These are phyloP conservation scores for Aphelenchoides fujianensis DNA, from an alignment of 1,140 invertebrate genomes.

Conservation along the genomic window DNA sequence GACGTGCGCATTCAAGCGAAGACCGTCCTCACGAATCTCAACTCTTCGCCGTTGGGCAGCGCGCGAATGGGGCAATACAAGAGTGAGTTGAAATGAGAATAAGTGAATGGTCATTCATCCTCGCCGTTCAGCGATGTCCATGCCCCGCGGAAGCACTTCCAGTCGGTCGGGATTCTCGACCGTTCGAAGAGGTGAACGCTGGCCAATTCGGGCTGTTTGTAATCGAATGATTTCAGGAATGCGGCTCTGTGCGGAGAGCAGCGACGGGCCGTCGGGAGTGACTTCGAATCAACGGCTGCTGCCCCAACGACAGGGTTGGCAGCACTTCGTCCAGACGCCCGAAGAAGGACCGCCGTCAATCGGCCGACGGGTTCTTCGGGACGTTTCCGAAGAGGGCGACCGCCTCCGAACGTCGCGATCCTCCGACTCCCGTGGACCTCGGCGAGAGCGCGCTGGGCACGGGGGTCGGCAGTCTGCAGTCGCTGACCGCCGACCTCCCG, in stretches of 20 bases:
- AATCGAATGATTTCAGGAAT: neutral
- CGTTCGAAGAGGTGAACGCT: neutral
- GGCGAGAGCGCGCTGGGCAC: constrained; percentile 9
- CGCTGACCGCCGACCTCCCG: constrained; percentile 14
- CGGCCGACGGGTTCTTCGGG: neutral
- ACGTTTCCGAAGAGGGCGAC: neutral
- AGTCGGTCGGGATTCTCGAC: constrained; percentile 2
- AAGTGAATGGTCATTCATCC: neutral
- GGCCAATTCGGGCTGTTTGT: neutral
- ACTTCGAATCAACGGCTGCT: neutral
- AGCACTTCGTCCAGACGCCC: neutral
- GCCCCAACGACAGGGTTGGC: neutral
- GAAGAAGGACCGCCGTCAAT: neutral
- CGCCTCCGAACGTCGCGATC: neutral
- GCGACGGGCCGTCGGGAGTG: neutral
- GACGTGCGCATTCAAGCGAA: constrained; percentile 38
- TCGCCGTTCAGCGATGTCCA: neutral
- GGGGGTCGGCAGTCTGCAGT: constrained; percentile 22
- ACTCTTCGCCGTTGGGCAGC: constrained; percentile 7
- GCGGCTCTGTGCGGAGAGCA: neutral
- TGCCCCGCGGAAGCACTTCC: neutral
- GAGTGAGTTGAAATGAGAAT: neutral
- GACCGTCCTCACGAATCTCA: constrained; percentile 32
- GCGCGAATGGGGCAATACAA: too few relatives aligned
- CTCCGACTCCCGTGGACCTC: neutral